Conservation (phyloP, 2,113 vertebrate genomes). For the Pogona vitticeps region DNA sequence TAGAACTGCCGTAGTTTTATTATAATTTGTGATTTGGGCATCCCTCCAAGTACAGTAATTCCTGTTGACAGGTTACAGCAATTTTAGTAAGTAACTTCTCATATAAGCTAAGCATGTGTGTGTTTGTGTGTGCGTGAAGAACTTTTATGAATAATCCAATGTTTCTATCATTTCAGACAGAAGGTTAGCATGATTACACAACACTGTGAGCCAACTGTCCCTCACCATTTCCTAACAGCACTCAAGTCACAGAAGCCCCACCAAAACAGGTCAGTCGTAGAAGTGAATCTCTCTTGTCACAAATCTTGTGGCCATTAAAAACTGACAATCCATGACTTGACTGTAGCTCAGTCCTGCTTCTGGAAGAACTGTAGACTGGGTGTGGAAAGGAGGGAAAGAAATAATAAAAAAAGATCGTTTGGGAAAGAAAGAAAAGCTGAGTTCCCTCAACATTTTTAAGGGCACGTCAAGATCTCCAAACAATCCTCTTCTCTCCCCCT, state of each 20-base stretch:
- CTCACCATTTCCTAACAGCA: background rate
- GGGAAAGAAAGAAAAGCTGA: background rate
- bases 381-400: background rate
- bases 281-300: conserved; percentile 30
- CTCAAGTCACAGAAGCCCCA: conserved; percentile 7
- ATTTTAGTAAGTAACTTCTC: background rate
- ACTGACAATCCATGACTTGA: background rate
- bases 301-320: conserved; percentile 6
- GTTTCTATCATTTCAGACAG: background rate
- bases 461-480: conserved; percentile 15
- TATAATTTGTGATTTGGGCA: too few species aligned
- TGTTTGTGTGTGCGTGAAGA: background rate
- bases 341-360: conserved; percentile 23
- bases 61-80: too few species aligned
- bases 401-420: background rate
- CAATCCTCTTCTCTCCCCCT: background rate
- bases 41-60: too few species aligned
- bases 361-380: background rate
- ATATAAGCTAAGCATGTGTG: background rate
- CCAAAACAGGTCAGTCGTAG: conserved; percentile 3
- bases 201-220: background rate
- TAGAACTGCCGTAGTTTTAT: too few species aligned
- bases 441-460: conserved; percentile 8
- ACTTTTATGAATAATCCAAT: background rate
- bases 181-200: background rate